Evolutionary conservation across 1,140 invertebrate species (phyloP).

Genomic region (Nilaparvata lugens): DNA sequence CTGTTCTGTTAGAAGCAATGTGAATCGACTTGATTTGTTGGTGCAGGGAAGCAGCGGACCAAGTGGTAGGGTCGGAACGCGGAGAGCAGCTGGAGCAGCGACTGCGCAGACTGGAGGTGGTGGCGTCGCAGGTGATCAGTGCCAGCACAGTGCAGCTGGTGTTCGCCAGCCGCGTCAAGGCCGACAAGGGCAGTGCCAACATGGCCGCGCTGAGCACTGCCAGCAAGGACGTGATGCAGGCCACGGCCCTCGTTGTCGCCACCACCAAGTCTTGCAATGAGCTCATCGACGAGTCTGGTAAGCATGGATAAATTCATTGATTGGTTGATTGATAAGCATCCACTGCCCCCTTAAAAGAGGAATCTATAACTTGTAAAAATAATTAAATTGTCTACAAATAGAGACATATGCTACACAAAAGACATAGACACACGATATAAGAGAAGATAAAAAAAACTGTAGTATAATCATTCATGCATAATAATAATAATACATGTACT

Average conservation of each 20-base stretch:
- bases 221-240: slow-evolving; percentile 77
- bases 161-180: slow-evolving; percentile 87
- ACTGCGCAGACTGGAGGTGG: slow-evolving; percentile 43
- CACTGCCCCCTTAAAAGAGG: not conserved
- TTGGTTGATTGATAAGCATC: not conserved
- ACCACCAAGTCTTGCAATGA: slow-evolving; percentile 82
- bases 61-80: slow-evolving; percentile 61
- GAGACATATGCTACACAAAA: not conserved
- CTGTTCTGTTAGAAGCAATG: too few relatives aligned
- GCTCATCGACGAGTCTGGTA: slow-evolving; percentile 76
- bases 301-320: slow-evolving; percentile 25
- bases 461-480: not conserved
- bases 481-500: too few relatives aligned
- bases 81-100: slow-evolving; percentile 87
- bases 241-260: slow-evolving; percentile 86
- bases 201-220: slow-evolving; percentile 69
- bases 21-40: not conserved
- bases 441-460: not conserved
- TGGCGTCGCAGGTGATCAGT: slow-evolving; percentile 94
- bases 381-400: not conserved
- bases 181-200: slow-evolving; percentile 70
- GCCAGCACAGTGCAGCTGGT: slow-evolving; percentile 95
- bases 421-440: not conserved
- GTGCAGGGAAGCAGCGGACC: slow-evolving; percentile 80
- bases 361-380: not conserved